Evolutionary conservation across 2,888 invertebrate species (phyloP).

Genomic region (Thymelicus lineola): DNA sequence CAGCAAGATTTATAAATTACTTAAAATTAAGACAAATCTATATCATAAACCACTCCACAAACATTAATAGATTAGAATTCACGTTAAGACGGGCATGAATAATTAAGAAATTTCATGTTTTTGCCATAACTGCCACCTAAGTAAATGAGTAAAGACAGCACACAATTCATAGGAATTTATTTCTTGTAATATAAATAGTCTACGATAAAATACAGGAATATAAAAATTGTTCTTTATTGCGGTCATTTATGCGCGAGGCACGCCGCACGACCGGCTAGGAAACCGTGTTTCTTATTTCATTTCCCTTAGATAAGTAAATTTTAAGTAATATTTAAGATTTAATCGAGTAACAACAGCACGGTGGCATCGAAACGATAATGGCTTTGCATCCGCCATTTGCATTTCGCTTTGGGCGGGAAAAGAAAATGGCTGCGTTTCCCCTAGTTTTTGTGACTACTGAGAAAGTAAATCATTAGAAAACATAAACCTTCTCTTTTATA

Average conservation of each 20-base stretch:
- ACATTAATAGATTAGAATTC: too few relatives aligned
- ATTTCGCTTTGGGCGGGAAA: slow-evolving; percentile 69
- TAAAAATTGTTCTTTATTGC: slow-evolving; percentile 5
- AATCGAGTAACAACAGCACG: slow-evolving; percentile 43
- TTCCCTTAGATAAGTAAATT: slow-evolving; percentile 38
- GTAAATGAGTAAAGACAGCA: not conserved
- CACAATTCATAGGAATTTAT: not conserved
- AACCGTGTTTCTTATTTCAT: slow-evolving; percentile 30
- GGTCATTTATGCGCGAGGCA: slow-evolving; percentile 9
- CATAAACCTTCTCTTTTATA: slow-evolving; percentile 35
- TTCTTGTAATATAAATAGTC: not conserved
- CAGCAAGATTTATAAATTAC: too few relatives aligned
- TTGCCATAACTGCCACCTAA: not conserved
- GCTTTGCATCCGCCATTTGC: slow-evolving; percentile 59
- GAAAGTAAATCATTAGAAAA: slow-evolving; percentile 60
- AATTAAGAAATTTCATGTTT: too few relatives aligned
- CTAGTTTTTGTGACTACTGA: slow-evolving; percentile 60
- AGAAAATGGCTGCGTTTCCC: slow-evolving; percentile 66
- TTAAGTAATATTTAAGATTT: slow-evolving; percentile 45
- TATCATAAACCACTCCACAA: too few relatives aligned
- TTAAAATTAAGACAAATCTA: too few relatives aligned
- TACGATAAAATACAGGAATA: slow-evolving; percentile 9
- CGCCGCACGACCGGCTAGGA: slow-evolving; percentile 7
- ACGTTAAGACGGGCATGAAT: too few relatives aligned
- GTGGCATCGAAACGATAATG: slow-evolving; percentile 48